These are phyloP conservation scores for Cerastis leucographa DNA, from an alignment of 2,888 invertebrate genomes.

Conservation along the genomic window DNA sequence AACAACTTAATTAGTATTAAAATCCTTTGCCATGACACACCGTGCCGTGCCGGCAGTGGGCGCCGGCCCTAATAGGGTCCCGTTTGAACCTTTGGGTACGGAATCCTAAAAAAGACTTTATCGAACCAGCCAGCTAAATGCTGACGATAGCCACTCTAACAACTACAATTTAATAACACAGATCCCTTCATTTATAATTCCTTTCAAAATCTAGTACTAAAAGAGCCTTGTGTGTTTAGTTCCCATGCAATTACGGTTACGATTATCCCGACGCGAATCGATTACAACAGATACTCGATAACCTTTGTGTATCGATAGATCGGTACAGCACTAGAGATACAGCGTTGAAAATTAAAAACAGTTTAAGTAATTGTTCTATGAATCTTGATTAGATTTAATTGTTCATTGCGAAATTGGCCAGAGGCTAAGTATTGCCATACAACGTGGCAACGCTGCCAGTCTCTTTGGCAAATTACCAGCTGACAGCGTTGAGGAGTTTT, in stretches of 20 bases:
- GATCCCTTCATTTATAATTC: conserved; percentile 16
- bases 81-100: no score
- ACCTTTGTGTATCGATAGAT: conserved; percentile 60
- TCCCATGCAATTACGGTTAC: conserved; percentile 54
- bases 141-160: neutral
- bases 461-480: no score
- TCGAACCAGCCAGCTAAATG: neutral
- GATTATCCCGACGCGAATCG: conserved; percentile 65
- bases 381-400: conserved; percentile 14
- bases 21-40: no score
- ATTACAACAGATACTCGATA: conserved; percentile 58
- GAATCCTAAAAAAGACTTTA: no score
- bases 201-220: conserved; percentile 48
- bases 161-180: conserved; percentile 24
- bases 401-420: neutral
- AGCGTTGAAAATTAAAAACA: conserved; percentile 27
- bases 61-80: no score
- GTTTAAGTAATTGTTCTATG: conserved; percentile 16
- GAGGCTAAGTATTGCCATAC: no score
- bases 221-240: conserved; percentile 47
- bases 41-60: no score
- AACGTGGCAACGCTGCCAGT: no score
- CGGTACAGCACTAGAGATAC: conserved; percentile 47
- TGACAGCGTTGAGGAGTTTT: no score
- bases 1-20: no score